Percentiles rank a stretch among this genome's conserved stretches.
These are phyloP conservation scores for Engystomops pustulosus DNA, from an alignment of 2,113 vertebrate genomes.

Conservation along the genomic window DNA sequence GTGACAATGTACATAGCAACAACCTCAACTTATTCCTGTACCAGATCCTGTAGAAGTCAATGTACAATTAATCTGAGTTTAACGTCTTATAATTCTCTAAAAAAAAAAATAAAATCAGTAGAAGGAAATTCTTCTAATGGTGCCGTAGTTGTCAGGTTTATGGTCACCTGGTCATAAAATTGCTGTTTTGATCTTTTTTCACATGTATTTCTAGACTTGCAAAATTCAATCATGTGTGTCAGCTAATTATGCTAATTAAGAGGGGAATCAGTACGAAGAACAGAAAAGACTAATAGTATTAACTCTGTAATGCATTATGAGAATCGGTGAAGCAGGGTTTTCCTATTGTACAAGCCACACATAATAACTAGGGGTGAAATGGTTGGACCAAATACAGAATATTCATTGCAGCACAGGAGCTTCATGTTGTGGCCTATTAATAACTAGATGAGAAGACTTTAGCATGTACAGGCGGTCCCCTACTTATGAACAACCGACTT, in stretches of 20 bases:
- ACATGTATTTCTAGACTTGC: background rate
- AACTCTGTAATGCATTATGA: background rate
- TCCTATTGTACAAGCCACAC: too few species aligned
- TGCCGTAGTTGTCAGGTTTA: background rate
- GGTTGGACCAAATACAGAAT: background rate
- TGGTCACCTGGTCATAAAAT: background rate
- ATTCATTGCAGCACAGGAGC: background rate
- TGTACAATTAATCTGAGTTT: too few species aligned
- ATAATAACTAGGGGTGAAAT: background rate
- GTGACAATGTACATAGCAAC: background rate
- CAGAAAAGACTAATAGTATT: background rate
- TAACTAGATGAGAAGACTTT: background rate
- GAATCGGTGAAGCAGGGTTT: background rate
- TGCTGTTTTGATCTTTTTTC: background rate
- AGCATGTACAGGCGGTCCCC: too few species aligned
- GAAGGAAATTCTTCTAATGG: background rate
- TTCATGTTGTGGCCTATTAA: background rate
- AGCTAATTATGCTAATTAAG: too few species aligned
- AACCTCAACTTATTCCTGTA: too few species aligned
- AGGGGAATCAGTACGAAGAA: too few species aligned
- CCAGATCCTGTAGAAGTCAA: too few species aligned
- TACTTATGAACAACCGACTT: too few species aligned
- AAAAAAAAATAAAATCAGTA: too few species aligned
- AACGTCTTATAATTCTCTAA: too few species aligned
- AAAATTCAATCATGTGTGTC: background rate